These are phyloP conservation scores for Rhagoletis zephyria DNA, from an alignment of 1,140 invertebrate species.

Conservation along the genomic window DNA sequence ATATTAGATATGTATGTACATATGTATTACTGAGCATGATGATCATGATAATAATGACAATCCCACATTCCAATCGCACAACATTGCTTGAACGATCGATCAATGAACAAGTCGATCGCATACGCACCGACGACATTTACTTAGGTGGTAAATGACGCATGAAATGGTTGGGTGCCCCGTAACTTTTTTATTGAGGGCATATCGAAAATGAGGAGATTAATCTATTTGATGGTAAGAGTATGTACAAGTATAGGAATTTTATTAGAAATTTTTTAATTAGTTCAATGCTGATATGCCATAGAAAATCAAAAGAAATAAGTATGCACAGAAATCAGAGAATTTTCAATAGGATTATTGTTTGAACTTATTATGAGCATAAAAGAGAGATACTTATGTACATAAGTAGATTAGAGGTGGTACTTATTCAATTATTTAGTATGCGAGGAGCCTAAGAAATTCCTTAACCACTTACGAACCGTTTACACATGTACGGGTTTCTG, in stretches of 20 bases:
- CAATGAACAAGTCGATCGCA: conserved; percentile 30
- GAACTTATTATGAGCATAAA: too few species aligned
- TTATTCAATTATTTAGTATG: too few species aligned
- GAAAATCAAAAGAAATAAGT: too few species aligned
- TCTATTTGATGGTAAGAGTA: background rate
- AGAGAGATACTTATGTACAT: too few species aligned
- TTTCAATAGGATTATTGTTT: too few species aligned
- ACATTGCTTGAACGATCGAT: conserved; percentile 22
- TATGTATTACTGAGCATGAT: background rate
- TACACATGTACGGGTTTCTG: too few species aligned
- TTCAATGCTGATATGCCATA: too few species aligned
- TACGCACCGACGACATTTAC: background rate
- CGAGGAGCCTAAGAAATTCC: too few species aligned
- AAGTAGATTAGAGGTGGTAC: too few species aligned
- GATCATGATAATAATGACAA: conserved; percentile 26
- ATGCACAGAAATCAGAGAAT: too few species aligned
- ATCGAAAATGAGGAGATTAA: background rate
- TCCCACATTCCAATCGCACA: background rate
- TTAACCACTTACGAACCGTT: too few species aligned
- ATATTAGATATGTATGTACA: background rate
- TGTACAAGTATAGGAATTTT: background rate
- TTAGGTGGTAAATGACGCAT: background rate
- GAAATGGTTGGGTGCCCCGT: background rate
- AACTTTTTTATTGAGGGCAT: background rate
- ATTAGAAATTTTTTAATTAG: background rate